Evolutionary conservation across 2,888 invertebrate genomes (phyloP).

Genomic region (Ectemnius lituratus): DNA sequence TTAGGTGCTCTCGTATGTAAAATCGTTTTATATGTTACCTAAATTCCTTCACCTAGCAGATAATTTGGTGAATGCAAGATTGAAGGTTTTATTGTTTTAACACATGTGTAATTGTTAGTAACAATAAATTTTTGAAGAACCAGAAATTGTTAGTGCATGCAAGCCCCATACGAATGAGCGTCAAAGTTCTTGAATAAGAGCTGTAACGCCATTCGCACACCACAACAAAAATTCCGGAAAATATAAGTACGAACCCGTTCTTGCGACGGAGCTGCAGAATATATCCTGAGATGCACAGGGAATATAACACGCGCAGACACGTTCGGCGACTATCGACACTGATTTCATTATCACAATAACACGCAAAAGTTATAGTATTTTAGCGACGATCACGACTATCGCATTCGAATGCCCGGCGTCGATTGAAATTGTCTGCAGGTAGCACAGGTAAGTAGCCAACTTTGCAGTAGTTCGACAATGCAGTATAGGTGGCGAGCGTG

Average conservation of each 20-base stretch:
- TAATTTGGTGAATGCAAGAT: constrained; percentile 31
- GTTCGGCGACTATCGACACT: not conserved
- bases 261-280: too few relatives aligned
- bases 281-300: not conserved
- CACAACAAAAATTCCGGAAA: too few relatives aligned
- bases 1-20: constrained; percentile 40
- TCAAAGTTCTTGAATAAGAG: constrained; percentile 19
- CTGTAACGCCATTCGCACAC: too few relatives aligned
- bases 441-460: too few relatives aligned
- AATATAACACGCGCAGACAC: not conserved
- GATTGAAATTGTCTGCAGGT: too few relatives aligned
- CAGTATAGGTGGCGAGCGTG: too few relatives aligned
- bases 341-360: not conserved
- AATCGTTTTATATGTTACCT: constrained; percentile 26
- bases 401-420: too few relatives aligned
- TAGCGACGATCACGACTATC: too few relatives aligned
- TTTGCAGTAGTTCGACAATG: too few relatives aligned
- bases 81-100: constrained; percentile 8
- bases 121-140: constrained; percentile 31
- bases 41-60: constrained; percentile 25
- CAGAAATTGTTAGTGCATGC: constrained; percentile 25
- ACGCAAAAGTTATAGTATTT: too few relatives aligned
- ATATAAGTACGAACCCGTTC: too few relatives aligned
- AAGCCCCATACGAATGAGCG: constrained; percentile 14
- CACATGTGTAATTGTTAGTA: constrained; percentile 25